Evolutionary conservation across 2,888 invertebrate species (phyloP), one percentile per base, ranked within the genome.

Genomic region (Ochropleura plecta): DNA sequence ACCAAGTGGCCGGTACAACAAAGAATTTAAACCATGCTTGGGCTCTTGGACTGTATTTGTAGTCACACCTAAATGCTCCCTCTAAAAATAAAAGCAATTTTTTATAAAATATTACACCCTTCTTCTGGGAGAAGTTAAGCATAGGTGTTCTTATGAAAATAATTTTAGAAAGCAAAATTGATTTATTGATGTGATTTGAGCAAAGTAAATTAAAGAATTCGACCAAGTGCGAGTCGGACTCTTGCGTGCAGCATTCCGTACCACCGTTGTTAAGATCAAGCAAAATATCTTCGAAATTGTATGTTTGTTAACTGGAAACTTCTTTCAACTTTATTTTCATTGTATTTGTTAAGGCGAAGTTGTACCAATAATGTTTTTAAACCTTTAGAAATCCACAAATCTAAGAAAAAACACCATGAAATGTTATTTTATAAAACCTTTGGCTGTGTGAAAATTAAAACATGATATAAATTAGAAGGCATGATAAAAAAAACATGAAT

Each of bases 1-100:
- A 42, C 79, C 74, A 82, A 46, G 57, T 83, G 0, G 83, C 79
- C 3, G 81, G 81, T 12, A 83, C 2, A 9, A 51, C 10, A 10
- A 59, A 51, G 4, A 30, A 62, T 30, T 82, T 82, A 14, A 74
- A 79, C 81, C 81, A 82, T 20, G 68, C 79, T 10, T 46, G 55
- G 5, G 69, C 70, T 9, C 12, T 3, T 5, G 9, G 10, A 53
- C 51, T 81, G 18, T 70, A 81, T 20, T 68, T 78, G 44, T 82
- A 81, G 48, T 81, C 81, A 64, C 82, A 81, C 68, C 82, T 70
- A 18, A 71, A 81, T 1, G 70, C 20, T 12, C 59, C 70, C 18
- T 74, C 81, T 79, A 8, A 49, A 73, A 73, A 18, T n/a, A 9
- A 5, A 77, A 30, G 42, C 70, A 30, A 40, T 40, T n/a, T 62